phyloP scores from a whole-genome alignment of 2,888 invertebrate genomes.

The Neocrepidodera transversa region DNA sequence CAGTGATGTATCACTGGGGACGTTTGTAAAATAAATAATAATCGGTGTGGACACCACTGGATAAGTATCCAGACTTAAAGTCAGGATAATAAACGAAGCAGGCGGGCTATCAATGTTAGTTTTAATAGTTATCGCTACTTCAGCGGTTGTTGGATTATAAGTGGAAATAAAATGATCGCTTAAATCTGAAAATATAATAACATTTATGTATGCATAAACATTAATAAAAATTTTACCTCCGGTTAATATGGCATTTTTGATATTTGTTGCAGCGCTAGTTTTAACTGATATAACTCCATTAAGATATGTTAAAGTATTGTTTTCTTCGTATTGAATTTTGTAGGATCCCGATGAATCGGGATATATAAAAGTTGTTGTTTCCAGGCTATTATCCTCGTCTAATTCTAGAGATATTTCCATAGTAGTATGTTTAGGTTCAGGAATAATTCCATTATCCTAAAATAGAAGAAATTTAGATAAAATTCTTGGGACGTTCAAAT shows the following conservation, averaged over 20 bases:
- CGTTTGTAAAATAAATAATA: slow-evolving; percentile 27
- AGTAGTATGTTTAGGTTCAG: slow-evolving; percentile 18
- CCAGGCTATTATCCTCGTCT: slow-evolving; percentile 58
- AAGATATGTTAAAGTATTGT: slow-evolving; percentile 35
- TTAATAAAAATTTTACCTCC: slow-evolving; percentile 30
- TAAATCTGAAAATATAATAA: slow-evolving; percentile 34
- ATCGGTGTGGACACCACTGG: slow-evolving; percentile 19
- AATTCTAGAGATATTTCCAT: slow-evolving; percentile 54
- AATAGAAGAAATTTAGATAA: no score
- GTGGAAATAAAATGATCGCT: slow-evolving; percentile 19
- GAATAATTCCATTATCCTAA: slow-evolving; percentile 42
- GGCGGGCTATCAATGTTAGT: not conserved
- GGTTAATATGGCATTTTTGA: slow-evolving; percentile 3
- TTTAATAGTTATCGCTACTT: not conserved
- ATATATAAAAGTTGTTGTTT: slow-evolving; percentile 61
- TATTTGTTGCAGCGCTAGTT: slow-evolving; percentile 24
- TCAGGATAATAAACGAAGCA: slow-evolving; percentile 23
- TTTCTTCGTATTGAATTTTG: slow-evolving; percentile 58
- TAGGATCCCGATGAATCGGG: slow-evolving; percentile 53
- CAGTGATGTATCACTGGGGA: slow-evolving; percentile 17
- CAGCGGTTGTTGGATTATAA: slow-evolving; percentile 1
- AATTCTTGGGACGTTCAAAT: no score
- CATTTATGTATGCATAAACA: no score
- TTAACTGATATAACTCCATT: slow-evolving; percentile 25
- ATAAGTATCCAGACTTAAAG: slow-evolving; percentile 30